Percentiles rank a stretch among this genome's conserved stretches.
Conservation (phyloP, 2,113 vertebrate species). For the Colossoma macropomum region DNA sequence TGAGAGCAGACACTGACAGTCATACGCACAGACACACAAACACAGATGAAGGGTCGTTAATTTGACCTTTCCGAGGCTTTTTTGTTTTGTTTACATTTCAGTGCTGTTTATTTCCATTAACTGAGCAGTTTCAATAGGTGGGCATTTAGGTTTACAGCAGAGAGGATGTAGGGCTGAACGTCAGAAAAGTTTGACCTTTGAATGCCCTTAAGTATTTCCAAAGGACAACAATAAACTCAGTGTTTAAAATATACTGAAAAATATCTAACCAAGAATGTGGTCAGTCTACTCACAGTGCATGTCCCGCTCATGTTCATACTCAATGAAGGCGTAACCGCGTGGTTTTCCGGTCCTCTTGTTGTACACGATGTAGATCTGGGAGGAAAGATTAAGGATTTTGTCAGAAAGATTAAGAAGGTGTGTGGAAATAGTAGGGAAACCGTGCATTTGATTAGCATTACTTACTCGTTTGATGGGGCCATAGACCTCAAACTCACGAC, state of each 20-base stretch:
- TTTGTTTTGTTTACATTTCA: not conserved
- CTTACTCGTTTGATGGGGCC: conserved; percentile 92
- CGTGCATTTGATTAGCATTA: not conserved
- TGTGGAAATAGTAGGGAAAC: not conserved
- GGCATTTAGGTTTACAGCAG: too few species aligned
- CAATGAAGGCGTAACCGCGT: conserved; percentile 93
- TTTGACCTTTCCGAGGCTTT: not conserved
- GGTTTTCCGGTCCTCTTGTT: conserved; percentile 92
- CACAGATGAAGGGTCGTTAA: conserved; percentile 27
- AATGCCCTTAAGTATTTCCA: too few species aligned
- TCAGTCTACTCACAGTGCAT: conserved; percentile 89
- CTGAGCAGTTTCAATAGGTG: not conserved
- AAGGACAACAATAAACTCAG: not conserved
- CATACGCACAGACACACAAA: conserved; percentile 37
- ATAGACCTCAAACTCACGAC: conserved; percentile 93
- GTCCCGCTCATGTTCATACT: conserved; percentile 94
- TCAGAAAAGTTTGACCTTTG: too few species aligned
- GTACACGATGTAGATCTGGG: conserved; percentile 93
- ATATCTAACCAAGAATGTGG: not conserved
- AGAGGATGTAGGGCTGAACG: too few species aligned
- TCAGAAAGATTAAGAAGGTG: not conserved
- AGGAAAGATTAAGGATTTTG: not conserved
- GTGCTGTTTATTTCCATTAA: not conserved
- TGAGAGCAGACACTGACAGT: conserved; percentile 21
- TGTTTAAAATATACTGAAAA: not conserved